Percentiles rank a stretch among this genome's conserved stretches.
phyloP scores from a whole-genome alignment of 2,113 vertebrate genomes.

The Oxygymnocypris stewartii region DNA sequence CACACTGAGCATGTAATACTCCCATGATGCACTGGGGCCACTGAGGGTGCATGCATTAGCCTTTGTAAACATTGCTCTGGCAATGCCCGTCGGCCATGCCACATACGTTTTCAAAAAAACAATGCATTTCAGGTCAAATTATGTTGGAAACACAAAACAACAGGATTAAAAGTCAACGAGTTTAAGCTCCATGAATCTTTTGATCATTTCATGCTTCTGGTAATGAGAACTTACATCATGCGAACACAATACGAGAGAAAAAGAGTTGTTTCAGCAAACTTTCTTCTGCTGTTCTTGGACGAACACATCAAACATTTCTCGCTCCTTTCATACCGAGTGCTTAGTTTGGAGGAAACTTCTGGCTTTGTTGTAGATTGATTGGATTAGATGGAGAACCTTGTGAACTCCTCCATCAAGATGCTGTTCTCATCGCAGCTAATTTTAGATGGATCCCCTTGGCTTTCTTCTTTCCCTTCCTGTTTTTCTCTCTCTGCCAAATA shows the following conservation, averaged over 20 bases:
- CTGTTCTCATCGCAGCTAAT: constrained; percentile 1
- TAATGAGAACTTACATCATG: constrained; percentile 17
- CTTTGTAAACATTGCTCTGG: neutral
- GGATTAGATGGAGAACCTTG: constrained; percentile 38
- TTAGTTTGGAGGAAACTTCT: constrained; percentile 24
- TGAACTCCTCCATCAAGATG: neutral
- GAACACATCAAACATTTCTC: constrained; percentile 35
- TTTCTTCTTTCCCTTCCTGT: neutral
- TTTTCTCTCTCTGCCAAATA: neutral
- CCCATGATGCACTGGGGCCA: constrained; percentile 5
- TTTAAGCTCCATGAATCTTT: neutral
- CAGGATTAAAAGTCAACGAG: constrained; percentile 6
- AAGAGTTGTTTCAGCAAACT: constrained; percentile 13
- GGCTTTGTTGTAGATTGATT: constrained; percentile 44
- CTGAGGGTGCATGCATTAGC: neutral
- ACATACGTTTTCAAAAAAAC: neutral
- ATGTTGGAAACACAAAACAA: constrained; percentile 9
- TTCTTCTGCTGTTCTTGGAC: constrained; percentile 7
- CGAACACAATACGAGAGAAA: neutral
- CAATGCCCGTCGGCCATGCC: neutral
- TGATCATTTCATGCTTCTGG: constrained; percentile 20
- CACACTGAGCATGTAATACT: neutral
- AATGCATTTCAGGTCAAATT: constrained; percentile 22
- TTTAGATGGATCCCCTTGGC: constrained; percentile 28
- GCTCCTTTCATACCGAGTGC: constrained; percentile 9